Percentiles rank a stretch among this genome's conserved stretches.
Conservation (phyloP, 1,140 invertebrate species). For the Drosophila hydei region DNA sequence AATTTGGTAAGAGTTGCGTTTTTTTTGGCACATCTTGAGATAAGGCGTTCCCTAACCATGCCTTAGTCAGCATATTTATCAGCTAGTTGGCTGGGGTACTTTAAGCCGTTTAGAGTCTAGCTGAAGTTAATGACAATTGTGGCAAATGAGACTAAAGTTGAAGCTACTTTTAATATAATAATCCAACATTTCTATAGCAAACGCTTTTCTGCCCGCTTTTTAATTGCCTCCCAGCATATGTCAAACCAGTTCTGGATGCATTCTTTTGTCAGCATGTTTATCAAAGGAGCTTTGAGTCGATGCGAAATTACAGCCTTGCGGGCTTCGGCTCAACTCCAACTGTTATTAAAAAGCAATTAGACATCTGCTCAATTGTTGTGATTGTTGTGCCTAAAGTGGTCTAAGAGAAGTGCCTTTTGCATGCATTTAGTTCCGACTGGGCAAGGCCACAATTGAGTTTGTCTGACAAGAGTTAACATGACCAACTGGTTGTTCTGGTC, state of each 20-base stretch:
- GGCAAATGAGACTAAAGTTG: no score
- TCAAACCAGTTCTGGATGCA: neutral
- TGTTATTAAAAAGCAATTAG: constrained; percentile 1
- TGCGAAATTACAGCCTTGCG: neutral
- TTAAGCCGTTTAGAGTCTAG: no score
- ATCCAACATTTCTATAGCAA: no score
- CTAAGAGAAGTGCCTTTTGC: neutral
- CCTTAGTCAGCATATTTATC: neutral
- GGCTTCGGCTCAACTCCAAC: neutral
- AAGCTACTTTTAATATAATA: no score
- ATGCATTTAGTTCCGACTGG: constrained; percentile 13
- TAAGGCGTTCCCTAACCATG: no score
- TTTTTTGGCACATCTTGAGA: no score
- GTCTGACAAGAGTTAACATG: constrained; percentile 1
- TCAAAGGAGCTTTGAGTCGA: no score
- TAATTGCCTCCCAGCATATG: neutral
- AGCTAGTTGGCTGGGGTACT: neutral
- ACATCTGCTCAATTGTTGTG: neutral
- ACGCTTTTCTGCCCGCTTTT: no score
- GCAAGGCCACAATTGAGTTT: neutral
- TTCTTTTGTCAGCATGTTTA: neutral
- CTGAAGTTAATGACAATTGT: no score
- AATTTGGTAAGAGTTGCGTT: neutral
- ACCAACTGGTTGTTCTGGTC: constrained; percentile 24
- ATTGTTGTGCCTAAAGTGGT: neutral